Evolutionary conservation across 2,797 vertebrate species (phyloP), one percentile per base, ranked within the genome.

Genomic region (Alauda arvensis): DNA sequence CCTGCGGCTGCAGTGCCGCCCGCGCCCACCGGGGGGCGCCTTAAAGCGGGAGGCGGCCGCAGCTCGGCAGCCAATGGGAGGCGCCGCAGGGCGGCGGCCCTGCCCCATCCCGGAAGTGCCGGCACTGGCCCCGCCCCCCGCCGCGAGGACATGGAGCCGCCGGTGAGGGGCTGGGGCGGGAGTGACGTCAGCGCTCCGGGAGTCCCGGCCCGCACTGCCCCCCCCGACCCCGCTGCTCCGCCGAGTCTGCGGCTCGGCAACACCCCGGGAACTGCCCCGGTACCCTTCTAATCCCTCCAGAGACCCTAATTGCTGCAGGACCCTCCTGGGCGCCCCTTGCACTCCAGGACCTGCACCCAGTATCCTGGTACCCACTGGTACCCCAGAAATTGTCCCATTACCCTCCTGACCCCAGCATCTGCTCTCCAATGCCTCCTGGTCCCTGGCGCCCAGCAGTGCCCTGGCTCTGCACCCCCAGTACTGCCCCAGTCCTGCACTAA

Each of bases 151-250:
- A 94, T 94, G 94, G 93, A 88, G 25, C 14, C 16, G 19, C 39
- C 18, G 91, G 94, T 91, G 82, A 90, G 94, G 25, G 56, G 34
- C 16, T 23, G 23, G 16, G 53, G 43, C 49, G 49, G 46, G 43
- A 31, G 51, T 18, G 16, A 42, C 25, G 34, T 40, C 42, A 29
- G 29, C 46, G 29, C 16, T 9, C 40, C 16, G 77, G 31, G 13
- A 61, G 9, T 15, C 46, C 49, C 33, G 8, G 14, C 26, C 88
- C 24, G 31, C 31, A 4, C 18, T 20, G 40, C 1, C 21, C 55
- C 18, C 51, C 31, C 31, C 14, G n/a, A 12, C 25, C 18, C 46
- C 40, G 7, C 28, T 63, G 34, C 28, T 25, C 29, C 26, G 26
- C 29, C 23, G 24, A 1, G 37, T 31, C 34, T 33, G 7, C 33